Base-by-base conservation (phyloP, 2,113 vertebrate species). In the Erythrolamprus reginae region DNA sequence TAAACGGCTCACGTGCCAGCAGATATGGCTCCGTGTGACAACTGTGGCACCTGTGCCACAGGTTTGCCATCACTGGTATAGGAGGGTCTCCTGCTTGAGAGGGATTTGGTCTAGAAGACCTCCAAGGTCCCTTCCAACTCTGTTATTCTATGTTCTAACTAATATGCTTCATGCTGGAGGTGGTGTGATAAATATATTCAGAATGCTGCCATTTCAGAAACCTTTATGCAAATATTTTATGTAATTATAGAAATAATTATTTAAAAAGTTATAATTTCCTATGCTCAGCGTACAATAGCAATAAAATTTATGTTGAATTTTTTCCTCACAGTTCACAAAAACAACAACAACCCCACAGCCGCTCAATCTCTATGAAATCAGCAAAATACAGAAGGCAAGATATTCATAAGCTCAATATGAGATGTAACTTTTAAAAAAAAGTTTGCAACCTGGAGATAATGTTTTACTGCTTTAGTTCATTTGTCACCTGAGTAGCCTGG, bases 401-500 rank as follows among this genome's bases (percentile, higher is more conserved):
- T 1, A 93, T 82, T 90, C 92, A 85, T 56, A 89, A 55, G 4
- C 90, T 13, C 2, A 88, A 53, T 12, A 47, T 15, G 70, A 92
- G 42, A 28, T 9, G 21, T 84, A 48, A 26, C 5, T 51, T 48
- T 88, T 65, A n/a, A n/a, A n/a, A n/a, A n/a, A n/a, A 87, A 23
- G 13, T 88, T 53, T 82, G 85, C 61, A 87, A 87, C 28, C 90
- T 15, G 89, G 89, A 91, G 90, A 82, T 4, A 55, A 86, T 33
- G 47, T 0, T 8, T 56, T 42, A 84, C 19, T 88, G 50, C 0
- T 8, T 56, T 38, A 84, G 33, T 88, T 48, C 93, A 92, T 56
- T 50, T n/a, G 70, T 95, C 97, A 99, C 99, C 99, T 96, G 98
- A 91, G 94, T 98, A 99, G 84, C 99, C 99, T 58, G 96, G 94